A percentile compares a stretch with the other conserved stretches of the same genome.
Conservation (phyloP, 2,888 invertebrate species). For the Chesias legatella region DNA sequence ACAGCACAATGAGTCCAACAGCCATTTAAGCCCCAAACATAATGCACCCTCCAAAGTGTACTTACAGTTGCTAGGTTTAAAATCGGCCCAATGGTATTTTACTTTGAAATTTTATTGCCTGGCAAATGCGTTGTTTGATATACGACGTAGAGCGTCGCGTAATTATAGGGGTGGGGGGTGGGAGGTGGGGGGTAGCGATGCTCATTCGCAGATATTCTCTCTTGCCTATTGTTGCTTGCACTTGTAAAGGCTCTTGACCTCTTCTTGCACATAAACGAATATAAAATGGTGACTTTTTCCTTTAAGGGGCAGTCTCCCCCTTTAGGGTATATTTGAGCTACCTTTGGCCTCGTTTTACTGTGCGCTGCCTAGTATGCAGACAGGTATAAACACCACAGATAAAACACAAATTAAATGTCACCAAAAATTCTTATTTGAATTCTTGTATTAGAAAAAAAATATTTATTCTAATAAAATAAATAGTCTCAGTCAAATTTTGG, state of each 20-base stretch:
- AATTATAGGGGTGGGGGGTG: constrained; percentile 15
- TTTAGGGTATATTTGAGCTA: too few species aligned
- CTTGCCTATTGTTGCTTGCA: constrained; percentile 1
- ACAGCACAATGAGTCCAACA: background rate
- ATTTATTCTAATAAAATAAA: too few species aligned
- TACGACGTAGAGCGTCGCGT: constrained; percentile 37
- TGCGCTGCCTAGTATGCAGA: too few species aligned
- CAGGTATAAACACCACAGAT: too few species aligned
- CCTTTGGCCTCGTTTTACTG: too few species aligned
- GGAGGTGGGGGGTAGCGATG: background rate
- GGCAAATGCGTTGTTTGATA: constrained; percentile 50
- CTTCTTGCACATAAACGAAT: background rate
- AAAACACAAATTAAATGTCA: too few species aligned
- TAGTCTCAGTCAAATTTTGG: too few species aligned
- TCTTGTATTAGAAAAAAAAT: too few species aligned
- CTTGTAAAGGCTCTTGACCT: background rate
- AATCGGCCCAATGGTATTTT: constrained; percentile 38
- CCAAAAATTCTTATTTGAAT: too few species aligned
- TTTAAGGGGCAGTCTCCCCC: too few species aligned
- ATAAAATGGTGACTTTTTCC: too few species aligned
- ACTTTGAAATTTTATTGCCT: constrained; percentile 65
- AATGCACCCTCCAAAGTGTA: constrained; percentile 5
- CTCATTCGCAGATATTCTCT: constrained; percentile 25
- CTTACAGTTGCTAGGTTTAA: constrained; percentile 6
- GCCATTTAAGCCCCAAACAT: constrained; percentile 2